These are phyloP conservation scores for Pangasius macronema DNA, from an alignment of 2,797 vertebrate species.

Conservation along the genomic window DNA sequence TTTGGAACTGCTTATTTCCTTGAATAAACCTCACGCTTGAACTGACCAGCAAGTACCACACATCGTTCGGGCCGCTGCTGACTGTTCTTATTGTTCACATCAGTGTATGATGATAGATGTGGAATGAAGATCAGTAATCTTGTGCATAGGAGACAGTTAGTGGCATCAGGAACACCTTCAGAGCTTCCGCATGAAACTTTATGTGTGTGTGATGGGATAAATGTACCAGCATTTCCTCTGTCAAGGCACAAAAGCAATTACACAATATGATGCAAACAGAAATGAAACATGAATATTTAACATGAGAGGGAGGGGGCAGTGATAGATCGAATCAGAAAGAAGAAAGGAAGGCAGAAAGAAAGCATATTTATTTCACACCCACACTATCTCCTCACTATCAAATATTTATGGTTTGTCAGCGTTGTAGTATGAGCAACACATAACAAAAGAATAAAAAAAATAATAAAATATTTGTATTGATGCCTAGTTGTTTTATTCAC, in stretches of 20 bases:
- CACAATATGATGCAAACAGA: background rate
- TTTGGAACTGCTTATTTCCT: background rate
- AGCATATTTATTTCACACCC: constrained; percentile 66
- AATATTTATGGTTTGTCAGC: constrained; percentile 74
- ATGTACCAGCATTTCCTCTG: constrained; percentile 15
- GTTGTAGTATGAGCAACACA: constrained; percentile 69
- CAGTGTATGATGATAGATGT: background rate
- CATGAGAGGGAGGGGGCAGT: constrained; percentile 34
- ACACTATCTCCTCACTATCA: constrained; percentile 71
- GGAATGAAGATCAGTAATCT: constrained; percentile 10
- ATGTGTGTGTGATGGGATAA: constrained; percentile 38
- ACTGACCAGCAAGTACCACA: background rate
- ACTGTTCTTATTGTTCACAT: background rate
- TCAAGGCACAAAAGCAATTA: constrained; percentile 17
- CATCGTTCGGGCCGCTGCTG: background rate
- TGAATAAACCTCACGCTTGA: background rate
- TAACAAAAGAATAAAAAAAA: constrained; percentile 57
- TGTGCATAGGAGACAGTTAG: constrained; percentile 14
- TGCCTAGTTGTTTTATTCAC: constrained; percentile 1
- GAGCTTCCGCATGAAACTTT: background rate
- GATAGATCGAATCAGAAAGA: constrained; percentile 43
- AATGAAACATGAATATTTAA: constrained; percentile 42
- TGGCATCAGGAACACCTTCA: constrained; percentile 34
- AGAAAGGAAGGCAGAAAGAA: constrained; percentile 51
- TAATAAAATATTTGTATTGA: constrained; percentile 34